Conservation (phyloP, 2,113 vertebrate genomes). For the Tragelaphus scriptus region DNA sequence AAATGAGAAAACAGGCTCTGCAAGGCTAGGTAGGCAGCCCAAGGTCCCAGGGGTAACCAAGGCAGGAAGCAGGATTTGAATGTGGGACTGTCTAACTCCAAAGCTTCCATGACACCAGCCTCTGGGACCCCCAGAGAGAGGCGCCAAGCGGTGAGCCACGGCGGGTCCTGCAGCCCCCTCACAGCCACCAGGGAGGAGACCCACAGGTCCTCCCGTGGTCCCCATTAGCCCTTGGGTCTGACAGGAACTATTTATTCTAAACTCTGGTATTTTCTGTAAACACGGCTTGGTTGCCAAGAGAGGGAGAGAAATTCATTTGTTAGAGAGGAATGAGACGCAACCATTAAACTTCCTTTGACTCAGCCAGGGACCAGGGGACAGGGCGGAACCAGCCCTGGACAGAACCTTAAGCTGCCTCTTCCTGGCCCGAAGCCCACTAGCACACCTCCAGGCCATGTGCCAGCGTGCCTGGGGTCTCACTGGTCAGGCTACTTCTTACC, state of each 20-base stretch:
- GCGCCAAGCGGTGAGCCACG: background rate
- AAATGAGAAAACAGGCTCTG: background rate
- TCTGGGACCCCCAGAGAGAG: background rate
- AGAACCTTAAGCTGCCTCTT: background rate
- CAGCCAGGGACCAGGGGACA: background rate
- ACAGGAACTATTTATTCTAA: slow-evolving; percentile 64
- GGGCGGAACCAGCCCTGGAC: background rate
- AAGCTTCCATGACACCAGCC: background rate
- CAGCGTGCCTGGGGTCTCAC: background rate
- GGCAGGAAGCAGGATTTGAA: background rate
- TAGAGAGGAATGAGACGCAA: slow-evolving; percentile 47
- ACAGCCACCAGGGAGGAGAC: background rate
- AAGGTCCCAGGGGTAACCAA: background rate
- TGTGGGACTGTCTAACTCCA: background rate
- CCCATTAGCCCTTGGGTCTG: background rate
- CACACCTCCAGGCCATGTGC: background rate
- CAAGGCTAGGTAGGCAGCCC: background rate
- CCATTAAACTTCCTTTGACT: slow-evolving; percentile 51
- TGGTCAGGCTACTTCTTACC: background rate
- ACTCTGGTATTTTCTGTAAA: slow-evolving; percentile 72
- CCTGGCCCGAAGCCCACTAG: background rate
- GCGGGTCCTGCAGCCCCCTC: background rate
- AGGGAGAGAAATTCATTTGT: slow-evolving; percentile 54
- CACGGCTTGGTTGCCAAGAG: slow-evolving; percentile 60
- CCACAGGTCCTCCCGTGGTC: background rate